Evolutionary conservation across 2,888 invertebrate species (phyloP).

Genomic region (Eurois occulta): DNA sequence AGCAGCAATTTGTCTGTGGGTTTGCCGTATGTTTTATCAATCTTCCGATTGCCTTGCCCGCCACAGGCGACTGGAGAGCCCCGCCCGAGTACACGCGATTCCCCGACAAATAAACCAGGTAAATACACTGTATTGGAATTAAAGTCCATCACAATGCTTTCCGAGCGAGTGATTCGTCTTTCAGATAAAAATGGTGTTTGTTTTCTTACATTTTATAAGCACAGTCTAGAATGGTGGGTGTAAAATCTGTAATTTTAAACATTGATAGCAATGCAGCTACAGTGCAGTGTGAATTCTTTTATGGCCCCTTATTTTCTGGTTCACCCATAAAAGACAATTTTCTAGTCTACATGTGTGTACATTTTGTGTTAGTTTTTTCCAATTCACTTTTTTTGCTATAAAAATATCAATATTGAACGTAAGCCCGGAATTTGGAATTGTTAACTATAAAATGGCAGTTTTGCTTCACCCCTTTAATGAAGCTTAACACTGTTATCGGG

Average conservation of each 20-base stretch:
- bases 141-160: constrained; percentile 51
- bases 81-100: constrained; percentile 76
- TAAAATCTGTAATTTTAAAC: constrained; percentile 29
- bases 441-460: neutral
- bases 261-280: constrained; percentile 16
- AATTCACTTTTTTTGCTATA: neutral
- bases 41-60: constrained; percentile 76
- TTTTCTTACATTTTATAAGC: constrained; percentile 27
- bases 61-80: constrained; percentile 62
- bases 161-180: constrained; percentile 50
- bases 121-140: constrained; percentile 56
- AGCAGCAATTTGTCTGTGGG: constrained; percentile 71
- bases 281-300: constrained; percentile 8
- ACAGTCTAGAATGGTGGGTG: neutral
- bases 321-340: constrained; percentile 15
- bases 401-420: neutral
- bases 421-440: neutral
- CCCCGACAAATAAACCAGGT: constrained; percentile 52
- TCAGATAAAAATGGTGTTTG: constrained; percentile 18
- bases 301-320: constrained; percentile 10
- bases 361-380: neutral
- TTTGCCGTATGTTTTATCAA: constrained; percentile 78
- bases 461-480: neutral
- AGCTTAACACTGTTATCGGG: neutral
- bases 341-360: neutral